Evolutionary conservation across 1,140 invertebrate genomes (phyloP), one percentile per base, ranked within the genome.

Genomic region (Spodoptera litura): DNA sequence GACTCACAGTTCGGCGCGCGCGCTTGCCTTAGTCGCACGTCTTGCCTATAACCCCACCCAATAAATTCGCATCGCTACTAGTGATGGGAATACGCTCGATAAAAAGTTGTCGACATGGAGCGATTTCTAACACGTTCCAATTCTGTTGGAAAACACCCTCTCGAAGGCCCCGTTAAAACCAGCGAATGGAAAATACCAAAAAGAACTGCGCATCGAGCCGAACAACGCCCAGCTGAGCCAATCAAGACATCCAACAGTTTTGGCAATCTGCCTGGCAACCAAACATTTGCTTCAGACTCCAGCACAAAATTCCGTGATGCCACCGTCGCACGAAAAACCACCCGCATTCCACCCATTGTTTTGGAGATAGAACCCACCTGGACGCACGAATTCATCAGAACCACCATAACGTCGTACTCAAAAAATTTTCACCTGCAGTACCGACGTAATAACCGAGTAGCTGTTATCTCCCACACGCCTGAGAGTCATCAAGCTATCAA

Each of bases 361-460:
- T 15, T 64, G 6, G 35, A 64, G 2, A 64, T 64, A 49, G n/a
- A 44, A 15, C n/a, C 35, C 11, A 64, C 62, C 3, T 64, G 62
- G 62, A 64, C 62, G 8, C 62, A 64, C 10, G 62, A 64, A 4
- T 11, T 20, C 13, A 64, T 64, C 62, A 64, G 15, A 64, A 64
- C 38, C 20, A 64, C 35, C 5, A 64, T 64, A 4, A 20, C 10
- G 38, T 20, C 8, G 0, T 64, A 49, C 38, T 64, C 61, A 2
- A 49, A 64, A 44, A 20, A 64, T 2, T 64, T 44, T 64, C 61
- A 64, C n/a, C 61, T 64, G n/a, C 61, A 49, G 15, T 64, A 64
- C 11, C 44, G 38, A 64, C 35, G 61, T 15, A 64, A 64, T 10
- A 64, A 64, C 2, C 13, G 15, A 49, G 61, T 49, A 11, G 61